Evolutionary conservation across 1,140 invertebrate species (phyloP).

Genomic region (Monomorium pharaonis): DNA sequence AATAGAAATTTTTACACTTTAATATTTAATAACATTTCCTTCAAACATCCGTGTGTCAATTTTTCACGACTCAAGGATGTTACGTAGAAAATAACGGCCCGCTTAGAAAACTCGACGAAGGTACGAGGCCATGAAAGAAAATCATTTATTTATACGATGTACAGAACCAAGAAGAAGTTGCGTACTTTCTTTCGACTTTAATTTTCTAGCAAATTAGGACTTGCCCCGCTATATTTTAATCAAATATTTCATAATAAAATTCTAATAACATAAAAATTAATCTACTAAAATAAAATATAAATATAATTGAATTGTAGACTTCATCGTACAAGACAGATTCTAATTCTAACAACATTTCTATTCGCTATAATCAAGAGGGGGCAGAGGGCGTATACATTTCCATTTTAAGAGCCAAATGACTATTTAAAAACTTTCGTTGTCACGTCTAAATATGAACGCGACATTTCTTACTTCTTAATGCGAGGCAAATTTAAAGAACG

Average conservation of each 20-base stretch:
- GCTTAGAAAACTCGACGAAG: conserved; percentile 33
- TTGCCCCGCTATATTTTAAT: neutral
- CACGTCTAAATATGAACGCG: neutral
- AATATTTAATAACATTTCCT: neutral
- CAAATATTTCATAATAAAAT: neutral
- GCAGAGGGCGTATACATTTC: neutral
- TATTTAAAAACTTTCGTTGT: neutral
- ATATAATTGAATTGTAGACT: neutral
- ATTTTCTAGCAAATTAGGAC: neutral
- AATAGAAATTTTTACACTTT: neutral
- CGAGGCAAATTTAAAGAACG: neutral
- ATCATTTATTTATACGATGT: conserved; percentile 54
- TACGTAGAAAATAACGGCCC: conserved; percentile 7
- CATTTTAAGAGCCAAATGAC: neutral
- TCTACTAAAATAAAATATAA: neutral
- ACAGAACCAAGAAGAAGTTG: neutral
- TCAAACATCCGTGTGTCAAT: neutral
- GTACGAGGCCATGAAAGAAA: neutral
- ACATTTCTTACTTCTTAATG: neutral
- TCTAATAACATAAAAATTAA: neutral
- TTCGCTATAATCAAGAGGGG: neutral
- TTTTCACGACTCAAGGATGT: conserved; percentile 12
- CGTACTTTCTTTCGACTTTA: neutral
- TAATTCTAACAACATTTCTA: neutral
- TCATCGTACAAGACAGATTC: neutral